A percentile compares a stretch with the other conserved stretches of the same genome.
Evolutionary conservation across 1,140 invertebrate species (phyloP).

Genomic region (Zophobas atratus): DNA sequence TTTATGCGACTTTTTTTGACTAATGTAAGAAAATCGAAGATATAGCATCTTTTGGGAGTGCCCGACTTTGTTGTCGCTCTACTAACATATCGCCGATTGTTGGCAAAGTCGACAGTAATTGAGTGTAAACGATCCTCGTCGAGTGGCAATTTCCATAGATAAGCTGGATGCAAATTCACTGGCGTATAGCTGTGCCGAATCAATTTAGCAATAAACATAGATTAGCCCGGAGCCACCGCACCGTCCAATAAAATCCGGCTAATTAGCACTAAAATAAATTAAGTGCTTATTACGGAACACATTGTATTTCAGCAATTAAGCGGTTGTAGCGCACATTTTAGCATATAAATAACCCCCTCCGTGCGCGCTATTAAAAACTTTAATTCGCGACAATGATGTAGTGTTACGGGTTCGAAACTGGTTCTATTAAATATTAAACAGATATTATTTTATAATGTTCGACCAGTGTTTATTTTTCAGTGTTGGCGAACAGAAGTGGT

Average conservation of each 20-base stretch:
- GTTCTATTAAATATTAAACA: conserved; percentile 66
- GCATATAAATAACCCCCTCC: conserved; percentile 60
- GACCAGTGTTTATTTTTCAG: conserved; percentile 58
- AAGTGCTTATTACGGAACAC: conserved; percentile 63
- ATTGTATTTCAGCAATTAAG: conserved; percentile 65
- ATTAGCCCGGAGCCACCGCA: conserved; percentile 21
- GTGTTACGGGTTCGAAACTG: conserved; percentile 60
- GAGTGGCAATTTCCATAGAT: conserved; percentile 32
- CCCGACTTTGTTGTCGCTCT: no score
- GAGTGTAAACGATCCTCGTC: conserved; percentile 25
- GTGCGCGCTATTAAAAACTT: conserved; percentile 61
- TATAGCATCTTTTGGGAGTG: no score
- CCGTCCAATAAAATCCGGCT: conserved; percentile 58
- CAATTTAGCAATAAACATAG: conserved; percentile 42
- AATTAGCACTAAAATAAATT: conserved; percentile 65
- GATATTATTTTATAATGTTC: conserved; percentile 65
- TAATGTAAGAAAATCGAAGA: no score
- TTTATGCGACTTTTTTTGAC: no score
- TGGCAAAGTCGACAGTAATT: conserved; percentile 22
- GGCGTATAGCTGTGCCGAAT: conserved; percentile 29
- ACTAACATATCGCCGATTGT: neutral
- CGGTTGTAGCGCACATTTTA: conserved; percentile 59
- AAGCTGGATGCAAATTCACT: conserved; percentile 14
- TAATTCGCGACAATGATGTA: conserved; percentile 65
- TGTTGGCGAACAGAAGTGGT: conserved; percentile 48